A percentile compares a stretch with the other conserved stretches of the same genome.
phyloP scores from a whole-genome alignment of 2,888 invertebrate genomes.

The Eledona agricola region DNA sequence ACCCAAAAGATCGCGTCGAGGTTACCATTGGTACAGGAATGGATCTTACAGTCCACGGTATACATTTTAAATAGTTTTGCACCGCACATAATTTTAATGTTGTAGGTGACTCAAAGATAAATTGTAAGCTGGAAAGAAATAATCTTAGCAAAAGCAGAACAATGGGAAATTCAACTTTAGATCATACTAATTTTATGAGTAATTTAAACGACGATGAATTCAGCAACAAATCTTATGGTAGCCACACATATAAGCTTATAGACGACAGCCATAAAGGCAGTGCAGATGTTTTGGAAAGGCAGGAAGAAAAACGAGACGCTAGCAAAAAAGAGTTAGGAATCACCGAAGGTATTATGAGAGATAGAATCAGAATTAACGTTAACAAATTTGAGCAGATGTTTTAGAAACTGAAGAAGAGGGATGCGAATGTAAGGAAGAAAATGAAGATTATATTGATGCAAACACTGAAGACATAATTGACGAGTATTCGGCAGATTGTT shows the following conservation, averaged over 20 bases:
- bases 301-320: slow-evolving; percentile 86
- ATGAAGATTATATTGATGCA: too few relatives aligned
- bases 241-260: slow-evolving; percentile 90
- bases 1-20: slow-evolving; percentile 85
- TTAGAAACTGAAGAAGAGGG: slow-evolving; percentile 61
- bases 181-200: slow-evolving; percentile 59
- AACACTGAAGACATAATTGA: slow-evolving; percentile 84
- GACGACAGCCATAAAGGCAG: slow-evolving; percentile 93
- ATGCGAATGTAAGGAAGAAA: slow-evolving; percentile 73
- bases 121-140: slow-evolving; percentile 74
- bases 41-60: slow-evolving; percentile 93
- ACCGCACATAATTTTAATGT: background rate
- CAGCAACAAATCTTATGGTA: slow-evolving; percentile 92
- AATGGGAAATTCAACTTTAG: slow-evolving; percentile 77
- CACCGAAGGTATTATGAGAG: slow-evolving; percentile 72
- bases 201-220: slow-evolving; percentile 76
- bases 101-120: slow-evolving; percentile 79
- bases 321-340: slow-evolving; percentile 90
- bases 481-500: slow-evolving; percentile 93
- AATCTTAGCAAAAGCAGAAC: slow-evolving; percentile 77
- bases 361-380: background rate
- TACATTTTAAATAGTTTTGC: background rate
- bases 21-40: slow-evolving; percentile 72
- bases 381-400: background rate
- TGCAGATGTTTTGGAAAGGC: slow-evolving; percentile 77